phyloP scores from a whole-genome alignment of 2,797 vertebrate genomes.

The Pseudomugil tenellus region DNA sequence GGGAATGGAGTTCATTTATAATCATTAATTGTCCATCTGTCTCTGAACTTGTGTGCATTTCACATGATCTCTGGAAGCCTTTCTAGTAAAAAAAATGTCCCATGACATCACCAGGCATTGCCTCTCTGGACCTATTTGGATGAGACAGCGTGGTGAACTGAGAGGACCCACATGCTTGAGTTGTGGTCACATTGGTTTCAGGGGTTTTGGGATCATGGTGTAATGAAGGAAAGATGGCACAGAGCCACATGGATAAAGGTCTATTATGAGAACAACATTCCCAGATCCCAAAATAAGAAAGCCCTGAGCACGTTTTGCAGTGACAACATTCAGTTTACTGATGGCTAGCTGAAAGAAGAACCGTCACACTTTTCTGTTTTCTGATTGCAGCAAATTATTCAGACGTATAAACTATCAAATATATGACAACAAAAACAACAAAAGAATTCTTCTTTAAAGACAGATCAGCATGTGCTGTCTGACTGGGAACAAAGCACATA shows the following conservation, averaged over 20 bases:
- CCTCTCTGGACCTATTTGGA: conserved; percentile 48
- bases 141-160: conserved; percentile 42
- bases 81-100: conserved; percentile 58
- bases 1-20: conserved; percentile 41
- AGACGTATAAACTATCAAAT: conserved; percentile 11
- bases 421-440: not conserved
- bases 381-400: conserved; percentile 1
- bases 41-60: conserved; percentile 45
- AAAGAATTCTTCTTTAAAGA: conserved; percentile 5
- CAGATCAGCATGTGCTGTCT: not conserved
- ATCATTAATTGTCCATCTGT: conserved; percentile 53
- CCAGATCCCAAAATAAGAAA: conserved; percentile 45
- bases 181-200: conserved; percentile 67
- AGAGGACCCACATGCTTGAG: conserved; percentile 62
- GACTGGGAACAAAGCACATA: not conserved
- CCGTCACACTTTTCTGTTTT: not conserved
- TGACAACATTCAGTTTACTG: conserved; percentile 46
- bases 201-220: conserved; percentile 48
- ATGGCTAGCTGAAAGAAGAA: conserved; percentile 15
- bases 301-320: conserved; percentile 19
- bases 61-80: conserved; percentile 45
- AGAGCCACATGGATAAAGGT: conserved; percentile 59
- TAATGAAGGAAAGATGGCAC: conserved; percentile 75
- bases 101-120: conserved; percentile 64
- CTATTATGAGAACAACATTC: conserved; percentile 68